Percentiles rank a stretch among this genome's conserved stretches.
phyloP scores from a whole-genome alignment of 1,140 invertebrate species.

The Dinothrombium tinctorium region DNA sequence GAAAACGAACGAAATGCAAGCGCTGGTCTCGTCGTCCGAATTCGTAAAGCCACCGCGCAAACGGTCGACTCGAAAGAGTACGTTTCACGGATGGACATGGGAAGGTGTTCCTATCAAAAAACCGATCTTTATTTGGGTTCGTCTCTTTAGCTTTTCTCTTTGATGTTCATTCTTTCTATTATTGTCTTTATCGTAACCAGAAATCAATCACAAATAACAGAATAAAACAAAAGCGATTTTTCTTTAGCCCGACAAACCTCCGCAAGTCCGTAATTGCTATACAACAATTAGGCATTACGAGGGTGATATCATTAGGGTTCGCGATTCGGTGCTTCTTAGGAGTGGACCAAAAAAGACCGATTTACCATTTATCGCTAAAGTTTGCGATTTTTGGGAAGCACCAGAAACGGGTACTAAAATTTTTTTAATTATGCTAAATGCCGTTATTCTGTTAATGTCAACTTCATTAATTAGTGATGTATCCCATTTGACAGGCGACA shows the following conservation, averaged over 20 bases:
- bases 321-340: constrained; percentile 62
- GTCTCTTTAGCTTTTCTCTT: not conserved
- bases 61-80: too few relatives aligned
- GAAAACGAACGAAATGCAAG: too few relatives aligned
- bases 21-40: too few relatives aligned
- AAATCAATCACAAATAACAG: not conserved
- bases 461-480: constrained; percentile 3
- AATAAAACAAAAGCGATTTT: too few relatives aligned
- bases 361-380: constrained; percentile 77
- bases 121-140: constrained; percentile 60
- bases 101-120: constrained; percentile 54
- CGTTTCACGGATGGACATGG: constrained; percentile 80
- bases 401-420: constrained; percentile 67
- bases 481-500: constrained; percentile 41
- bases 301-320: constrained; percentile 56
- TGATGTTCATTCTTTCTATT: constrained; percentile 5
- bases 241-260: constrained; percentile 51
- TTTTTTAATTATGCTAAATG: constrained; percentile 13
- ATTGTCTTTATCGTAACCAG: not conserved
- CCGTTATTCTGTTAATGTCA: constrained; percentile 5
- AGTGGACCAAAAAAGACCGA: constrained; percentile 57
- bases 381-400: constrained; percentile 79
- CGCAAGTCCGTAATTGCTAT: constrained; percentile 45
- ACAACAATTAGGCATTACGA: constrained; percentile 57
- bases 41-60: too few relatives aligned